A percentile compares a stretch with the other conserved stretches of the same genome.
phyloP scores from a whole-genome alignment of 2,888 invertebrate species.

The Apantesis nais region DNA sequence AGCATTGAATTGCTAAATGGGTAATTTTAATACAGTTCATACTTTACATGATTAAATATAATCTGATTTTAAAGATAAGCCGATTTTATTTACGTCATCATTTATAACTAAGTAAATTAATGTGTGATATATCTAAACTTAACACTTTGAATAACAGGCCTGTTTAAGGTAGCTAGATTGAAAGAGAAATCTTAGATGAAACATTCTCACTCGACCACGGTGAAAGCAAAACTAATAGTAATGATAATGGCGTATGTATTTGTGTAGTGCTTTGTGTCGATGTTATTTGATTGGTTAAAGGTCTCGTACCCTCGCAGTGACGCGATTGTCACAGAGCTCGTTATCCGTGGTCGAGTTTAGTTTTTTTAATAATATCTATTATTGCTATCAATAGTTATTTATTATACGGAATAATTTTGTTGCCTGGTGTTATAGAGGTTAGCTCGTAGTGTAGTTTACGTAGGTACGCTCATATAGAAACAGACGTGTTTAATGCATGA shows the following conservation, averaged over 20 bases:
- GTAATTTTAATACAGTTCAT: slow-evolving; percentile 64
- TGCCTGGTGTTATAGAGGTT: slow-evolving; percentile 75
- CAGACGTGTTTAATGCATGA: slow-evolving; percentile 71
- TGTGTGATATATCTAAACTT: slow-evolving; percentile 75
- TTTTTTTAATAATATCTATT: slow-evolving; percentile 51
- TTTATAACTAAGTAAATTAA: slow-evolving; percentile 71
- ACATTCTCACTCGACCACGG: slow-evolving; percentile 39
- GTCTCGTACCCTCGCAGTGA: slow-evolving; percentile 20
- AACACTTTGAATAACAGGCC: slow-evolving; percentile 71
- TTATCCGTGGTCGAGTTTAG: slow-evolving; percentile 41
- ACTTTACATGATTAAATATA: slow-evolving; percentile 53
- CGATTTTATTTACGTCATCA: slow-evolving; percentile 48
- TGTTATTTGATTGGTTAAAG: slow-evolving; percentile 13
- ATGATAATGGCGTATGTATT: slow-evolving; percentile 31
- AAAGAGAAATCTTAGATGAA: slow-evolving; percentile 51
- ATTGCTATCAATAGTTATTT: slow-evolving; percentile 78
- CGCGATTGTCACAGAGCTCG: slow-evolving; percentile 19
- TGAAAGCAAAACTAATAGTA: slow-evolving; percentile 28
- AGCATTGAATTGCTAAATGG: slow-evolving; percentile 64
- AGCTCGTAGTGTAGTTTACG: slow-evolving; percentile 50
- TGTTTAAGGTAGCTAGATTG: slow-evolving; percentile 78
- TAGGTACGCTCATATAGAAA: slow-evolving; percentile 72
- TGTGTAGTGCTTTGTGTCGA: slow-evolving; percentile 15
- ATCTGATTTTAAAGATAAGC: slow-evolving; percentile 52
- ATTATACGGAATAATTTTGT: slow-evolving; percentile 75